A percentile compares a stretch with the other conserved stretches of the same genome.
These are phyloP conservation scores for Latrodectus geometricus DNA, from an alignment of 1,140 invertebrate genomes.

Conservation along the genomic window DNA sequence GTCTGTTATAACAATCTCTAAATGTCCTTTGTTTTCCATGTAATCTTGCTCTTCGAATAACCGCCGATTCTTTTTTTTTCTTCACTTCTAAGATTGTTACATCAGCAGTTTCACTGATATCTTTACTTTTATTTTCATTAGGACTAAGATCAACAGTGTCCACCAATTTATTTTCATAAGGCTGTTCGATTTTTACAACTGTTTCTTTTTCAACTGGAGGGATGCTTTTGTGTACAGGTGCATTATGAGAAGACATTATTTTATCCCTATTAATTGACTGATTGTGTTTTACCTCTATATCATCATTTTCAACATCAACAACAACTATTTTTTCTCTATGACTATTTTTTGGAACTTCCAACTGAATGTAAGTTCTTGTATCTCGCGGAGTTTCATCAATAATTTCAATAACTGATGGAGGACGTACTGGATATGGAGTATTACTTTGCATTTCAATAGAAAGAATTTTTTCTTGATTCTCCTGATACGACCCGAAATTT, in stretches of 20 bases:
- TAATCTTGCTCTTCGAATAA: conserved; percentile 46
- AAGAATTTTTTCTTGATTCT: background rate
- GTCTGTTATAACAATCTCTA: conserved; percentile 51
- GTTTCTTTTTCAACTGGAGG: background rate
- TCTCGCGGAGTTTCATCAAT: conserved; percentile 37
- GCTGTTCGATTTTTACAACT: background rate
- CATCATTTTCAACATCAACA: conserved; percentile 59
- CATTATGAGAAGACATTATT: background rate
- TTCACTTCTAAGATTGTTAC: conserved; percentile 26
- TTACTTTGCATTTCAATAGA: background rate
- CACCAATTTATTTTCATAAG: no score
- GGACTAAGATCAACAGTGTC: background rate
- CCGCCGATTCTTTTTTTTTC: conserved; percentile 54
- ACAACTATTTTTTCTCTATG: conserved; percentile 55
- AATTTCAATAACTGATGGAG: conserved; percentile 50
- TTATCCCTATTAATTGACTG: background rate
- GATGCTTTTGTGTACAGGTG: background rate
- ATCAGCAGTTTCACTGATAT: conserved; percentile 21
- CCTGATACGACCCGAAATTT: conserved; percentile 14
- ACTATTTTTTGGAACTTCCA: conserved; percentile 56
- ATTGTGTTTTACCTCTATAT: conserved; percentile 34
- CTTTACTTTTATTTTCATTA: background rate
- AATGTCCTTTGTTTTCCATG: conserved; percentile 58
- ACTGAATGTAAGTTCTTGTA: conserved; percentile 56
- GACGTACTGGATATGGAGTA: conserved; percentile 17